A percentile compares a stretch with the other conserved stretches of the same genome.
Conservation (phyloP, 2,113 vertebrate species). For the Microtus richardsoni region DNA sequence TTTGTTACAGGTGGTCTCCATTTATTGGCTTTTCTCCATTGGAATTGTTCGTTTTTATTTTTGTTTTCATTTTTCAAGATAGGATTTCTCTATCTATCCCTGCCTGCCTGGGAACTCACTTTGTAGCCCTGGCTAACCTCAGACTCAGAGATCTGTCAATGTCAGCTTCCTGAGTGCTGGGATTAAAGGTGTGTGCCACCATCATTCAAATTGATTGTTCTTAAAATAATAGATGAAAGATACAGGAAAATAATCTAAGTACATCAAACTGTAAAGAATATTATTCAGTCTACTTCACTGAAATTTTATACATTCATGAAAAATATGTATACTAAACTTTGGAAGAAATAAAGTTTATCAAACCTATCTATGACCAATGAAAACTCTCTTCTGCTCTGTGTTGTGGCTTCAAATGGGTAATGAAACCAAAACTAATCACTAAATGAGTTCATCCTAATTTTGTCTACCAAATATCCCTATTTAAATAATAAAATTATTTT, state of each 20-base stretch:
- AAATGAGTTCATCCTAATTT: neutral
- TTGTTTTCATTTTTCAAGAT: neutral
- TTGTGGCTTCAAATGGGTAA: neutral
- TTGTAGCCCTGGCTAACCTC: neutral
- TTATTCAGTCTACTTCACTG: neutral
- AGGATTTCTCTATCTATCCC: neutral
- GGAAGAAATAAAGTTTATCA: neutral
- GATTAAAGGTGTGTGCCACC: neutral
- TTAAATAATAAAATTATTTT: neutral
- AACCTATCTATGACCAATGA: neutral
- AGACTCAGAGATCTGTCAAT: neutral
- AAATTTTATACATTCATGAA: neutral
- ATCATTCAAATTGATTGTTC: neutral
- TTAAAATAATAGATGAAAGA: neutral
- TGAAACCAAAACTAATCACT: neutral
- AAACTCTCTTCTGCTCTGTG: neutral
- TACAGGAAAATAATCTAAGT: neutral
- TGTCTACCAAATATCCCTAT: neutral
- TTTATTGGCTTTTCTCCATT: neutral
- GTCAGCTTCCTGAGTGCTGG: neutral
- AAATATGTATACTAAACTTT: neutral
- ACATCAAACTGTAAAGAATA: neutral
- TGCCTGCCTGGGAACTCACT: neutral
- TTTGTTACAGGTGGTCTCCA: neutral
- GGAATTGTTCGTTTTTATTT: neutral